Evolutionary conservation across 2,113 vertebrate species (phyloP).

Genomic region (Pseudorasbora parva): DNA sequence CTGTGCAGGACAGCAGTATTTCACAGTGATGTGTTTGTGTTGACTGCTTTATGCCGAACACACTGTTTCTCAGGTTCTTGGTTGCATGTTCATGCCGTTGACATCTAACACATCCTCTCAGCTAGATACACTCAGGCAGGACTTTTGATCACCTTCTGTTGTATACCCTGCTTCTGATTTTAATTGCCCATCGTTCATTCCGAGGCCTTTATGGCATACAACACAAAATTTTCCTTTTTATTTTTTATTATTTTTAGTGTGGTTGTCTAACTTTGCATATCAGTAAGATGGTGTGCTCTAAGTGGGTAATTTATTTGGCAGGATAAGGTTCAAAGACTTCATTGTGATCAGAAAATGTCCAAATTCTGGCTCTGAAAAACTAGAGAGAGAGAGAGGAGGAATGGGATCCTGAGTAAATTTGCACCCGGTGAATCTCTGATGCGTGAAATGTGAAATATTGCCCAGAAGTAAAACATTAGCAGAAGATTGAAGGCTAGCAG

Average conservation of each 20-base stretch:
- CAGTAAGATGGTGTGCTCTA: neutral
- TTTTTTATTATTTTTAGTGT: too few species aligned
- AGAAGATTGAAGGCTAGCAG: neutral
- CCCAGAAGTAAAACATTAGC: neutral
- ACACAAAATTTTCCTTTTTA: neutral
- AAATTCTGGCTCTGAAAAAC: neutral
- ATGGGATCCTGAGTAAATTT: neutral
- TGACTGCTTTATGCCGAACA: neutral
- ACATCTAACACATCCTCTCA: neutral
- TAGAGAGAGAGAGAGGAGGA: neutral
- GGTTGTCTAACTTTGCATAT: neutral
- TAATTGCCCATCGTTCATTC: neutral
- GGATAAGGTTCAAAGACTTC: neutral
- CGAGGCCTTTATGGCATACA: neutral
- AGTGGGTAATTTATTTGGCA: neutral
- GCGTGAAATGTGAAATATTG: neutral
- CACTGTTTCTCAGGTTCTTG: neutral
- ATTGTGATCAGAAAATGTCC: neutral
- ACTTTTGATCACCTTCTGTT: neutral
- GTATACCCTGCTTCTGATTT: neutral
- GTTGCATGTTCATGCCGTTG: neutral
- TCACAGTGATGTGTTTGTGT: slow-evolving; percentile 12
- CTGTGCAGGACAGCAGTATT: slow-evolving; percentile 5
- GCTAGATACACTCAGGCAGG: neutral
- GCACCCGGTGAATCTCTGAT: neutral